Conservation (phyloP, 2,888 invertebrate genomes). For the Stictocephala bisonia region DNA sequence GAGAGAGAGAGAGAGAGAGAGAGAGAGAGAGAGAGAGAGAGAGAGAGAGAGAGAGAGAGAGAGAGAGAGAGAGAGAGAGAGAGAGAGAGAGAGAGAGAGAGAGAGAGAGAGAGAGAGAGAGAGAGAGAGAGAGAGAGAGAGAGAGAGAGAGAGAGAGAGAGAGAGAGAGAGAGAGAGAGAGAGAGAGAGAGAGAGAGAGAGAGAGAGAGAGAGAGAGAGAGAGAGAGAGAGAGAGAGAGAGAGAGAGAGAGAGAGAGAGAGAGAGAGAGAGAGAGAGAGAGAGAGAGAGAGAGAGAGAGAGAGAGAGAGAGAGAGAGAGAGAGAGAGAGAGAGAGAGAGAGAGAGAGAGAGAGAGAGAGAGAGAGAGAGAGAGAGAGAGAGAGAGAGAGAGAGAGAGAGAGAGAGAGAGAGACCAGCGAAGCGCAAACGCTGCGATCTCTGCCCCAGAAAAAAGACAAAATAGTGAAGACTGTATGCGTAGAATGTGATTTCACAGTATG, state of each 20-base stretch:
- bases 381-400: too few relatives aligned
- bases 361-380: too few relatives aligned
- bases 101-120: constrained; percentile 8
- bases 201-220: background rate
- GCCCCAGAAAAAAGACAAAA: background rate
- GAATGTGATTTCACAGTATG: too few relatives aligned
- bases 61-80: background rate
- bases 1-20: background rate
- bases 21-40: constrained; percentile 1
- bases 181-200: background rate
- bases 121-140: background rate
- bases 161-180: background rate
- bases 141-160: background rate
- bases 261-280: too few relatives aligned
- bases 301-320: background rate
- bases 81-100: background rate
- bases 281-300: background rate
- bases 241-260: background rate
- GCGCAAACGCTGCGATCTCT: too few relatives aligned
- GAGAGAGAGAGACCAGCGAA: too few relatives aligned
- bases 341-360: background rate
- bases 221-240: background rate
- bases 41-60: background rate
- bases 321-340: constrained; percentile 5
- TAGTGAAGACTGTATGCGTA: too few relatives aligned